A percentile compares a stretch with the other conserved stretches of the same genome.
Conservation (phyloP, 2,797 vertebrate genomes). For the Acipenser oxyrinchus region DNA sequence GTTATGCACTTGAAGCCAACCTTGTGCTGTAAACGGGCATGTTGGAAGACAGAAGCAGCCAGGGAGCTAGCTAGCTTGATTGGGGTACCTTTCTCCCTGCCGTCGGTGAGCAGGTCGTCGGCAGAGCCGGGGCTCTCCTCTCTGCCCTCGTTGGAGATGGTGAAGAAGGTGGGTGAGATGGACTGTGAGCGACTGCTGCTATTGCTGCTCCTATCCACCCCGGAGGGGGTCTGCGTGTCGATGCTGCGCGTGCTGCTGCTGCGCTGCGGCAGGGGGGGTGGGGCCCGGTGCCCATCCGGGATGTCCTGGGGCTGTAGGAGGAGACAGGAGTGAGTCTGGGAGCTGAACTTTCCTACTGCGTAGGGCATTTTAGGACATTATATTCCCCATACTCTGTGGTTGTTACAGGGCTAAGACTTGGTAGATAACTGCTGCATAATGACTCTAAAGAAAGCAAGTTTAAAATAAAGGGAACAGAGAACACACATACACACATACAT, state of each 20-base stretch:
- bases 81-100: conserved; percentile 80
- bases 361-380: too few species aligned
- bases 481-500: too few species aligned
- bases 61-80: neutral
- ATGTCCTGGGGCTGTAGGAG: conserved; percentile 87
- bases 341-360: neutral
- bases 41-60: too few species aligned
- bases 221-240: conserved; percentile 90
- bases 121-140: conserved; percentile 78
- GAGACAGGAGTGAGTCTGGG: neutral
- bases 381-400: too few species aligned
- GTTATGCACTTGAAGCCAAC: too few species aligned
- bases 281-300: conserved; percentile 84
- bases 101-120: conserved; percentile 65
- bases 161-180: conserved; percentile 88
- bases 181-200: conserved; percentile 94
- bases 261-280: conserved; percentile 70
- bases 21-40: too few species aligned
- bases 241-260: conserved; percentile 95
- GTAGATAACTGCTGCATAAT: too few species aligned
- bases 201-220: conserved; percentile 82
- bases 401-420: too few species aligned
- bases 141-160: conserved; percentile 75
- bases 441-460: too few species aligned
- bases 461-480: too few species aligned